A percentile compares a stretch with the other conserved stretches of the same genome.
phyloP scores from a whole-genome alignment of 2,888 invertebrate species.

The Pelosia muscerda region DNA sequence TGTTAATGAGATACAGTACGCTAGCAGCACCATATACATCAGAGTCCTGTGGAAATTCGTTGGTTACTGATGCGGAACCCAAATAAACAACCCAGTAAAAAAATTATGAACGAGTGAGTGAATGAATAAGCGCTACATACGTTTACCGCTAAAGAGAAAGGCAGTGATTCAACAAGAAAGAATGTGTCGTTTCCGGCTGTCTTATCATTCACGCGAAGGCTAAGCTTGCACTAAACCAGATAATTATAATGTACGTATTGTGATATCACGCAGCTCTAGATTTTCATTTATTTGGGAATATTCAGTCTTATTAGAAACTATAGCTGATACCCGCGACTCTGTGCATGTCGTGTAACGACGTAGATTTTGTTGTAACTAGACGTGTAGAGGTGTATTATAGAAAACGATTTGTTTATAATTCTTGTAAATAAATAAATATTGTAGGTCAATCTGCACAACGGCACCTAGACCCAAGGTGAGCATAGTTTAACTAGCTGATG shows the following conservation, averaged over 20 bases:
- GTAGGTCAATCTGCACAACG: no score
- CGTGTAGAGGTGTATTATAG: no score
- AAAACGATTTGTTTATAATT: no score
- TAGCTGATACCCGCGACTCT: no score
- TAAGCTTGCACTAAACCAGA: conserved; percentile 32
- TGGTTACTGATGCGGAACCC: background rate
- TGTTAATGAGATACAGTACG: no score
- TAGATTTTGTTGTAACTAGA: no score
- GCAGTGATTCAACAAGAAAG: conserved; percentile 47
- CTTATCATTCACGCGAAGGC: conserved; percentile 35
- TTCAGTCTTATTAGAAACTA: background rate
- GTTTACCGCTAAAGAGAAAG: conserved; percentile 18
- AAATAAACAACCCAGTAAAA: background rate
- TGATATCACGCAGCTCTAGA: conserved; percentile 2
- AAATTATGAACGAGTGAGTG: background rate
- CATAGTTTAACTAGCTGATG: no score
- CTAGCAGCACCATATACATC: no score
- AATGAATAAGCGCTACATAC: background rate
- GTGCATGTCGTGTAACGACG: no score
- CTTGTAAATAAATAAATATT: no score
- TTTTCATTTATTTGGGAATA: background rate
- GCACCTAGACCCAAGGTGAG: no score
- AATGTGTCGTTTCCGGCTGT: conserved; percentile 48
- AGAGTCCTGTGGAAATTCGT: no score
- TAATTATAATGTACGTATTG: conserved; percentile 29